Base-by-base conservation (phyloP, 2,888 invertebrate genomes). In the Periphyllus acericola region DNA sequence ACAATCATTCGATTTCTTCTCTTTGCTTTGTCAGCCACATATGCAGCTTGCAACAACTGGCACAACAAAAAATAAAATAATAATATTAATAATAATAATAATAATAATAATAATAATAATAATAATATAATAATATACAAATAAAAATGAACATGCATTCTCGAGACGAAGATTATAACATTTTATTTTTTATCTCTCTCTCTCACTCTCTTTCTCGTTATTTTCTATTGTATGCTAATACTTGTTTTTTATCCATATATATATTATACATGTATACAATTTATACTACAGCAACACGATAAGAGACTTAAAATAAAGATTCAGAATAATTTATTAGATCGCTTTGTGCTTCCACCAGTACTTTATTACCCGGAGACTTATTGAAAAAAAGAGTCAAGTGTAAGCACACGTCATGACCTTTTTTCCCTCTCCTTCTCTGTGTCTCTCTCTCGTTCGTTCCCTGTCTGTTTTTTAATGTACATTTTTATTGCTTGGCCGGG, bases 1-100 rank as follows among this genome's bases (percentile, higher is more conserved):
- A 87, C 87, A 87, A 87, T 87, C 72, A 81, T 87, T 81, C 87
- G 87, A 81, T 87, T 81, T 87, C 74, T 87, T 81, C 87, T 74
- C 80, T 74, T 74, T 40, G 80, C 87, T 87, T 87, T 87, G 87
- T 80, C 71, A 87, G 80, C 71, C 85, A 60, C 76, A 85, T 78
- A 68, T 71, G 68, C 76, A 66, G 34, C 32, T 6, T 40, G 29
- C 1, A 34, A 76, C 84, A 66, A 76, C 84, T 74, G 79, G 78
- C 80, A 40, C 55, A 32, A 79, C 85, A 36, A 79, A 86, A 78
- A 71, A 21, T 72, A 71, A 79, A 79, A 86, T 79, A 74, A 68
- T 66, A 86, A 83, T 14, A 46, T 14, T 14, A 46, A 46, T 46
- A 14, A 46, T 46, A 46, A 46, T 11, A 80, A 83, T 52, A 83